Evolutionary conservation across 2,797 vertebrate species (phyloP).

Genomic region (Tolypeutes matacus): DNA sequence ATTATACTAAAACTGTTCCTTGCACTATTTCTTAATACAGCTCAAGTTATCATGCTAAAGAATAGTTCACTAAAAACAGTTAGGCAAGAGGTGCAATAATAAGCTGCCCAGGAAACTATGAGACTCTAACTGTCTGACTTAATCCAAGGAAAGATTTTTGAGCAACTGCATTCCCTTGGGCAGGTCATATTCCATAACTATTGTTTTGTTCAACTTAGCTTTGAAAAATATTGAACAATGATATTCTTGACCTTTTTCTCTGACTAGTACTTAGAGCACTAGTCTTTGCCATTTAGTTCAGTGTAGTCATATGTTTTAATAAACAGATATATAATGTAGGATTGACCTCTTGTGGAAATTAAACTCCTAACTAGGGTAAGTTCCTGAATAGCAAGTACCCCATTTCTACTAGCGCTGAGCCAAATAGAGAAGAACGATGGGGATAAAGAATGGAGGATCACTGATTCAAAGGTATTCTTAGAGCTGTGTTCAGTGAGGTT

Average conservation of each 20-base stretch:
- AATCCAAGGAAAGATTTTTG: not conserved
- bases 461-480: not conserved
- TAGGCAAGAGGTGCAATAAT: not conserved
- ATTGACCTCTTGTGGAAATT: not conserved
- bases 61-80: not conserved
- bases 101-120: not conserved
- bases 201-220: not conserved
- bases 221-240: not conserved
- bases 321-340: not conserved
- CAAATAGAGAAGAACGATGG: not conserved
- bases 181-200: not conserved
- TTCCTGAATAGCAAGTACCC: not conserved
- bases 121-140: not conserved
- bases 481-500: not conserved
- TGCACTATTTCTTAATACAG: not conserved
- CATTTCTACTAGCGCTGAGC: not conserved
- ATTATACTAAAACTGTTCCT: not conserved
- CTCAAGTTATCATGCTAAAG: not conserved
- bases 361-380: not conserved
- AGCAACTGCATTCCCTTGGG: not conserved
- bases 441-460: not conserved
- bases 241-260: not conserved
- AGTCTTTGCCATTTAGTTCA: not conserved
- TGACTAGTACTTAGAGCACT: not conserved
- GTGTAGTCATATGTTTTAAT: not conserved